These are phyloP conservation scores for Zeugodacus cucurbitae DNA, from an alignment of 1,140 invertebrate genomes.

Conservation along the genomic window DNA sequence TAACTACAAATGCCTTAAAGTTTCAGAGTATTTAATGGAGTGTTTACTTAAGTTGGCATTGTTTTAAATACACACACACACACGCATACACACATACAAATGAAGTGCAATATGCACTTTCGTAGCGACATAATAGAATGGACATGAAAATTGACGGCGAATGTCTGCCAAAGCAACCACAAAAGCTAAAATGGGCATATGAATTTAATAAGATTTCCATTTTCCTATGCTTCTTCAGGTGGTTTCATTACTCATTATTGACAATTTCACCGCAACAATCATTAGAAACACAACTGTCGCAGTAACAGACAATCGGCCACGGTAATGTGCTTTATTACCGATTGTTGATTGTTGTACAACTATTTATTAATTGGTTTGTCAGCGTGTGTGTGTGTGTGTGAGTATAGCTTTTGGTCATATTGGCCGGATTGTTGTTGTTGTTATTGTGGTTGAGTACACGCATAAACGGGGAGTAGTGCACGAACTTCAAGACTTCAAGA, in stretches of 20 bases:
- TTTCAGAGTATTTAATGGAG: too few relatives aligned
- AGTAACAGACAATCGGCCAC: background rate
- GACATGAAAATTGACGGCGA: background rate
- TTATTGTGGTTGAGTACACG: background rate
- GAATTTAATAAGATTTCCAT: constrained; percentile 6
- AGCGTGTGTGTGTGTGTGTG: background rate
- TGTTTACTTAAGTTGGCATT: too few relatives aligned
- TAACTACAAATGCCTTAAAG: too few relatives aligned
- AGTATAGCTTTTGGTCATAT: background rate
- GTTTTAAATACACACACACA: background rate
- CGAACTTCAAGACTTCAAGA: background rate
- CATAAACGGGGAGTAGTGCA: background rate
- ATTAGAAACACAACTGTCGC: background rate
- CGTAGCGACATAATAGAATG: background rate
- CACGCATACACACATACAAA: background rate
- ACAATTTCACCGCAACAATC: constrained; percentile 5
- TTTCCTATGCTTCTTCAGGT: background rate
- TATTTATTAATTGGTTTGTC: background rate
- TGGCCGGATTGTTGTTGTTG: background rate
- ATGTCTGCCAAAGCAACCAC: background rate
- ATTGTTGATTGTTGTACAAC: background rate
- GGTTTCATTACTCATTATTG: constrained; percentile 17
- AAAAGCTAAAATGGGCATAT: background rate
- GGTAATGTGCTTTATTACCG: background rate
- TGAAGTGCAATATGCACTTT: background rate